Evolutionary conservation across 2,888 invertebrate genomes (phyloP).

Genomic region (Apodemia zela): DNA sequence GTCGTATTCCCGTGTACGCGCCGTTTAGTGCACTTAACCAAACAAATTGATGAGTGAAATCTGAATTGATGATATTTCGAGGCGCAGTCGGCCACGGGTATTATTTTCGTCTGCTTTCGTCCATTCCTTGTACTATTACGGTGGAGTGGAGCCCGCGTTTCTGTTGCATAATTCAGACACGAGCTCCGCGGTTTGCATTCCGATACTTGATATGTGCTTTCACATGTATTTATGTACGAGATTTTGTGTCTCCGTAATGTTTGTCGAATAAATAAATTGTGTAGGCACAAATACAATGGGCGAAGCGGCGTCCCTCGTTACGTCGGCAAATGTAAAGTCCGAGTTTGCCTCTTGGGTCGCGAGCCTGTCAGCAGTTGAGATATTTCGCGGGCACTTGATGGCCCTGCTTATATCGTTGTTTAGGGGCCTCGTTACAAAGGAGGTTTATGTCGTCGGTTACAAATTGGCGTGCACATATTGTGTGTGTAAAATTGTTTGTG

Average conservation of each 20-base stretch:
- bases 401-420: conserved; percentile 62
- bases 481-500: conserved; percentile 32
- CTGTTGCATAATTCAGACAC: conserved; percentile 79
- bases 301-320: conserved; percentile 73
- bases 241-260: conserved; percentile 80
- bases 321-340: conserved; percentile 76
- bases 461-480: conserved; percentile 65
- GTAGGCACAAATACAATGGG: conserved; percentile 78
- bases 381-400: conserved; percentile 61
- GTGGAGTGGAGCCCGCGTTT: conserved; percentile 55
- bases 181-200: conserved; percentile 77
- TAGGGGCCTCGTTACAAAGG: conserved; percentile 73
- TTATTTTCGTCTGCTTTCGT: conserved; percentile 62
- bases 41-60: conserved; percentile 33
- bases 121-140: conserved; percentile 69
- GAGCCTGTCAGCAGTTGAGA: conserved; percentile 69
- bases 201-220: conserved; percentile 80
- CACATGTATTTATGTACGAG: conserved; percentile 80
- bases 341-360: conserved; percentile 65
- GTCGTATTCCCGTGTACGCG: conserved; percentile 12
- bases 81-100: conserved; percentile 41
- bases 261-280: conserved; percentile 79
- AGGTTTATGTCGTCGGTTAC: conserved; percentile 71
- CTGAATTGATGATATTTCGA: conserved; percentile 31
- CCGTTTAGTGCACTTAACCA: conserved; percentile 17